Conservation (phyloP, 2,888 invertebrate genomes). For the Schizaphis graminum region DNA sequence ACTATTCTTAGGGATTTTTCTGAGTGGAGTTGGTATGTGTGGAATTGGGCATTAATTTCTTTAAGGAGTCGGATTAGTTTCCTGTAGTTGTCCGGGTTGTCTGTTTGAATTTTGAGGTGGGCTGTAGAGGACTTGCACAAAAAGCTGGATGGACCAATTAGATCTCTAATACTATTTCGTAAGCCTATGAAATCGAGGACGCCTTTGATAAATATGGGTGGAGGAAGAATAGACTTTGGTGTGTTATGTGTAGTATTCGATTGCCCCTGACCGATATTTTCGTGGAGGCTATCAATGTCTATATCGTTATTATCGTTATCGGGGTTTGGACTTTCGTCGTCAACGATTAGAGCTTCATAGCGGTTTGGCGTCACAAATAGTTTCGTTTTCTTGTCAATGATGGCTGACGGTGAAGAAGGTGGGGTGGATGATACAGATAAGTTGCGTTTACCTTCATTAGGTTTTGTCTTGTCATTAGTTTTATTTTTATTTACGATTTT, state of each 20-base stretch:
- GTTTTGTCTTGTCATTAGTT: neutral
- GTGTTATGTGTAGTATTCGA: constrained; percentile 2
- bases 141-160: constrained; percentile 25
- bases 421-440: neutral
- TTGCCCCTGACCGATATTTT: neutral
- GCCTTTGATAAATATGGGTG: constrained; percentile 11
- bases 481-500: neutral
- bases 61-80: constrained; percentile 13
- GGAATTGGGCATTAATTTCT: neutral
- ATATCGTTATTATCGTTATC: neutral
- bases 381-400: neutral
- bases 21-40: neutral
- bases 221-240: constrained; percentile 25
- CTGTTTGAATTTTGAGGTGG: constrained; percentile 29
- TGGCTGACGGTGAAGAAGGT: neutral
- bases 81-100: constrained; percentile 6
- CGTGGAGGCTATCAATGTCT: neutral
- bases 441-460: neutral
- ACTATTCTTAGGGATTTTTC: constrained; percentile 15
- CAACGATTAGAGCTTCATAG: neutral
- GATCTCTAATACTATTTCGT: neutral
- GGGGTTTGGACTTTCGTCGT: neutral
- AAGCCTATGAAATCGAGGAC: neutral
- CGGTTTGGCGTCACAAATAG: neutral
- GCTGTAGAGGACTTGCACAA: constrained; percentile 3